Evolutionary conservation across 2,797 vertebrate species (phyloP), one percentile per base, ranked within the genome.

Genomic region (Thalassophryne amazonica): DNA sequence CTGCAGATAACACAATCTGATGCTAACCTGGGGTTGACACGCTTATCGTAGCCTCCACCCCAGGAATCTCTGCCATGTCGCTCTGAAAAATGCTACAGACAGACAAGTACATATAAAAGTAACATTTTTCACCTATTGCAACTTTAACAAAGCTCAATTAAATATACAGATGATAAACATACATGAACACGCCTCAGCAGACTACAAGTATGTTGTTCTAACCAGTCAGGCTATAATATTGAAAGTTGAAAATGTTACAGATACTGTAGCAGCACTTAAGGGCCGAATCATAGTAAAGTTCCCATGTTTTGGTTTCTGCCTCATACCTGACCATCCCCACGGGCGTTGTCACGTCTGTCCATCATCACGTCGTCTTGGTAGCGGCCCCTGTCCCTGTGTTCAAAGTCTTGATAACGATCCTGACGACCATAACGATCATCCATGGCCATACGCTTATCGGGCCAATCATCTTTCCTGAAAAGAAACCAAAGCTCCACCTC

Each of bases 391-490:
- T 97, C 95, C 24, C 95, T 60, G 76, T 95, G 95, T 74, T 95
- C 93, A 0, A 98, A 93, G 73, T 97, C 92, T 0, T 98, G 94
- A 80, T 94, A 98, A 19, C 94, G 93, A 0, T 97, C 94, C 1
- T 89, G 92, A 1, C 95, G 91, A 3, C 60, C 86, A 10, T 94
- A 97, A 0, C 95, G 85, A 9, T 96, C 94, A 0, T 98, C 95
- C 74, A 94, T 39, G 0, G 88, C 63, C 68, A 94, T 83, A 7
- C 96, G 91, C 61, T 98, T 99, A 7, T 95, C 93, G 0, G 86
- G 79, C 95, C 95, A 98, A 3, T 97, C 95, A 0, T 98, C 95
- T 16, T 95, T 89, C 72, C 95, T 96, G 20, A 21, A 43, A 11
- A 45, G 6, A 1, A 35, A 24, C 13, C 17, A 13, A 21, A 11